Conservation (phyloP, 2,797 vertebrate genomes). For the Cuculus canorus region DNA sequence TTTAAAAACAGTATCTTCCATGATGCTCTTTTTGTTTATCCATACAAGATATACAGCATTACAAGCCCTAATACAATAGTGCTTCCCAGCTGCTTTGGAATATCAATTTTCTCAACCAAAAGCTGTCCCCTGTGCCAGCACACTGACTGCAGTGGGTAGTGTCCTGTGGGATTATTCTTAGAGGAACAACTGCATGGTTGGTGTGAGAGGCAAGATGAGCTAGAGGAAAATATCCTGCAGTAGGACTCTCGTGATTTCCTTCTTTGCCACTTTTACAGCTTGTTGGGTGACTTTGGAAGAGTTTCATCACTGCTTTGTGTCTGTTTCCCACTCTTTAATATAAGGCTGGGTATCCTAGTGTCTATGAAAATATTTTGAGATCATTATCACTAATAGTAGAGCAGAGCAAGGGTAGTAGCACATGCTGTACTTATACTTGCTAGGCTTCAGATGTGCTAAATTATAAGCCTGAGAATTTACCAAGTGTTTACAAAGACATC, state of each 20-base stretch:
- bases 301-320: background rate
- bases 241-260: background rate
- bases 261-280: background rate
- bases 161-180: background rate
- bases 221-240: background rate
- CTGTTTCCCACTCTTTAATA: background rate
- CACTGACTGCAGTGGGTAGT: rapidly evolving
- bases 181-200: background rate
- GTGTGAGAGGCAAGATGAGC: rapidly evolving
- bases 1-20: background rate
- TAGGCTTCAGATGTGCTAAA: background rate
- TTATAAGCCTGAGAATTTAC: background rate
- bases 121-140: background rate
- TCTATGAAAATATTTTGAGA: background rate
- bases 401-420: background rate
- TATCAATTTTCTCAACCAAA: rapidly evolving
- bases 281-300: background rate
- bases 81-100: background rate
- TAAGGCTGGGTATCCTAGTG: background rate
- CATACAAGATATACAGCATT: background rate
- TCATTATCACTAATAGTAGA: background rate
- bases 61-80: background rate
- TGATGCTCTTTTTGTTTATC: background rate
- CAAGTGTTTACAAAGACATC: background rate
- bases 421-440: background rate